Evolutionary conservation across 2,797 vertebrate genomes (phyloP).

Genomic region (Molothrus aeneus): DNA sequence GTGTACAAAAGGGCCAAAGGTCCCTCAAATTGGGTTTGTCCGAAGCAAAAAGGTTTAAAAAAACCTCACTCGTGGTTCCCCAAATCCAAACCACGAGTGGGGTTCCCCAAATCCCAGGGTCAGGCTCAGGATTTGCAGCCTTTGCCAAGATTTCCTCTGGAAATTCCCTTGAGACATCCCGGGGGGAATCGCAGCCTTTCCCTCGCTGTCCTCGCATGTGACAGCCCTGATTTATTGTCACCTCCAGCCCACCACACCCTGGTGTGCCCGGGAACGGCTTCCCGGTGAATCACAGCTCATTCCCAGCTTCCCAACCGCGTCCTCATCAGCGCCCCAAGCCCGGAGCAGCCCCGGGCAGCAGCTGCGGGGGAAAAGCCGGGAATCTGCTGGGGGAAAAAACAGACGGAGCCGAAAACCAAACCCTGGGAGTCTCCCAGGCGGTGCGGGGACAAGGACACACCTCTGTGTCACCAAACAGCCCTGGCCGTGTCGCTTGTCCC

Average conservation of each 20-base stretch:
- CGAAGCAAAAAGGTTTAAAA: neutral
- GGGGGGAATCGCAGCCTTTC: neutral
- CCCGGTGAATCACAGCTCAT: neutral
- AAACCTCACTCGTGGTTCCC: rapidly evolving
- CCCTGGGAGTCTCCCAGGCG: neutral
- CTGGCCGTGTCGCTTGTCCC: neutral
- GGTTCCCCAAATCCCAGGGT: neutral
- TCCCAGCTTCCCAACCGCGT: neutral
- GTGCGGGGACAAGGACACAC: neutral
- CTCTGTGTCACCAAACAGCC: neutral
- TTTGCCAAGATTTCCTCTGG: neutral
- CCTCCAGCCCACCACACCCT: neutral
- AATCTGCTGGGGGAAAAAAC: neutral
- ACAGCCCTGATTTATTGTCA: neutral
- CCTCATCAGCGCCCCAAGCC: neutral
- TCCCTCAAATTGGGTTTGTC: neutral
- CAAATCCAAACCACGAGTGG: no score
- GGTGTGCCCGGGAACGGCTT: neutral
- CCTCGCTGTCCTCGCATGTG: neutral
- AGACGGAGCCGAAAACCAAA: neutral
- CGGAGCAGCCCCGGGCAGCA: neutral
- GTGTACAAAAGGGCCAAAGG: neutral
- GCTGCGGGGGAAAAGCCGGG: neutral
- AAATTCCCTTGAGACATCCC: neutral
- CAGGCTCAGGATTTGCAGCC: rapidly evolving